Evolutionary conservation across 2,113 vertebrate species (phyloP), one percentile per base, ranked within the genome.

Genomic region (Hiodon alosoides): DNA sequence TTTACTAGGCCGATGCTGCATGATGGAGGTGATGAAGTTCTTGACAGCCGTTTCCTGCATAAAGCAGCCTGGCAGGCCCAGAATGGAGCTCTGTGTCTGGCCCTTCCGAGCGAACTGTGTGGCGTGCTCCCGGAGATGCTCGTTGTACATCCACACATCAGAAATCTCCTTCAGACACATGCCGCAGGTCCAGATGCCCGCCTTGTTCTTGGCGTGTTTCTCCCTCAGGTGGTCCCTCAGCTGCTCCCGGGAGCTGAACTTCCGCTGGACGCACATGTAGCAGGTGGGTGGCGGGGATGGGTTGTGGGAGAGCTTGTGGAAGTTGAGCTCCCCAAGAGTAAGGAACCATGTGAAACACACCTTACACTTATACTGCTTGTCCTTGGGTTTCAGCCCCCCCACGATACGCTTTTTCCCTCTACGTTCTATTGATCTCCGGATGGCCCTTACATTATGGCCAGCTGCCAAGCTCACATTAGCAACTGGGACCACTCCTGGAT

Each of bases 241-340:
- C 81, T 96, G 95, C 83, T 97, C 94, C 46, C 97, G 88, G 0
- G 96, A 99, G 88, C 96, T 92, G 84, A 99, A 99, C 70, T 95
- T 94, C 68, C 97, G 94, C 87, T 98, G 94, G 72, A 99, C 98
- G 0, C 97, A 99, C 96, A 99, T 96, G 86, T 98, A 99, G 85
- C 97, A 99, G 60, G 96, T 99, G 0, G 97, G 97, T 0, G 96
- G 97, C 4, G 96, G 97, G 1, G 95, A 93, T 3, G 97, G 95
- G 79, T 96, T 97, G 78, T 98, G 97, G 4, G 93, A 94, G 58
- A 98, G 91, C 82, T 94, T 96, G 89, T 98, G 97, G 77, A 98
- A 95, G 85, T 98, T 96, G 68, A 98, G 88, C 80, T 98, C 96
- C 0, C 94, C 96, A 6, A 98, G 81, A 0, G 95, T 93, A 14